phyloP scores from a whole-genome alignment of 2,113 vertebrate genomes.

The Passer domesticus region DNA sequence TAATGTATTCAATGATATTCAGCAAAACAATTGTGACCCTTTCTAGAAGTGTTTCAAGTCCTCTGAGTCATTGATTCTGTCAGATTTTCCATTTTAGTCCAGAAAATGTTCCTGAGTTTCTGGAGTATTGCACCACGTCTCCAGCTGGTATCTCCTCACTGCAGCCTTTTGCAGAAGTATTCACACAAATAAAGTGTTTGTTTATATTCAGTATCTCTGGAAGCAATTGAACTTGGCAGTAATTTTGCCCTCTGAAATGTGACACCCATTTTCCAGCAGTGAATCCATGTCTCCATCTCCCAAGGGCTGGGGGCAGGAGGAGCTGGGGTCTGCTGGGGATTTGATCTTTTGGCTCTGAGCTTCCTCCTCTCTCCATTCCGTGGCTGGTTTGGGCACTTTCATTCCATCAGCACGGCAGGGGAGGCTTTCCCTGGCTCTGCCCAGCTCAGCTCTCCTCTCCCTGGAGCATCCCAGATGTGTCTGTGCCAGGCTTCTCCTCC shows the following conservation, averaged over 20 bases:
- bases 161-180: neutral
- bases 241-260: neutral
- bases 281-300: no score
- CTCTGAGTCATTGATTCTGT: neutral
- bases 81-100: neutral
- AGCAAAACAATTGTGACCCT: neutral
- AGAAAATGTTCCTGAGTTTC: neutral
- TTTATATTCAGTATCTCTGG: neutral
- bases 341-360: neutral
- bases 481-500: neutral
- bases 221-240: neutral
- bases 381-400: neutral
- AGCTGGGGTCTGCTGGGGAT: neutral
- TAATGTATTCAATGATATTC: neutral
- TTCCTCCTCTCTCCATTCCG: neutral
- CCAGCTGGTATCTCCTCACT: neutral
- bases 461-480: neutral
- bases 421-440: neutral
- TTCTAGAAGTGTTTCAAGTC: neutral
- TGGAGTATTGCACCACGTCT: neutral
- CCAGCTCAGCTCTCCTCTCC: neutral
- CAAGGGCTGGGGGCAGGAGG: neutral
- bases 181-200: conserved; percentile 21
- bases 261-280: neutral
- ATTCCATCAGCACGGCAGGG: fast-evolving